Evolutionary conservation across 2,113 vertebrate genomes (phyloP), one percentile per base, ranked within the genome.

Genomic region (Aldabrachelys gigantea): DNA sequence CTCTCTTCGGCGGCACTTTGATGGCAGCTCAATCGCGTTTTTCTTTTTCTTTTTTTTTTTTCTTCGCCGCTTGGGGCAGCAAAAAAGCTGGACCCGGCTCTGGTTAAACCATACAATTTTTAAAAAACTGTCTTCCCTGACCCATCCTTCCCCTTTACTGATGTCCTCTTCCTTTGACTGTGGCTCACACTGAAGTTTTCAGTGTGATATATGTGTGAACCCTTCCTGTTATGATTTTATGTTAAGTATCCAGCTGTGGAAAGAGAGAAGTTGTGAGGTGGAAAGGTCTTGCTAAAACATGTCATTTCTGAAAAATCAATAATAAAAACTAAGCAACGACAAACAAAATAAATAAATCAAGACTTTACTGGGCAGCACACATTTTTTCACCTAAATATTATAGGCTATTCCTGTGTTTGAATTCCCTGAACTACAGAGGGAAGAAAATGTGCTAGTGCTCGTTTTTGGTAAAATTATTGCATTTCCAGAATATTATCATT

Each of bases 401-500:
- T 72, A 87, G 59, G 59, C 91, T 85, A 47, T 54, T 69, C 35
- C 80, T 95, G 93, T 96, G 49, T 96, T 93, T 90, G 65, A 89
- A 89, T 90, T 92, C 47, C 93, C 50, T 88, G 41, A 35, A 69
- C 0, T 13, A 83, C 38, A 87, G 93, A 93, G 50, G 31, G 62
- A 92, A 59, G n/a, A 94, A 97, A 90, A 89, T 80, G 78, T 94
- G 47, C 79, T 38, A 93, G 13, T 81, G 27, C 35, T 94, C 6
- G 78, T 82, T 93, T 95, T 95, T 91, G 35, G 12, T 83, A 88
- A 97, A 93, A 44, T 72, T 47, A 53, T 49, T 92, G 6, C 54
- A 89, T 95, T 96, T 97, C 65, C 95, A 90, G 72, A 93, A 80
- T 92, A 82, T 92, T 92, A 96, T 91, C 44, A 84, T 62, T 92